Evolutionary conservation across 2,113 vertebrate species (phyloP).

Genomic region (Lampris megalopsis): DNA sequence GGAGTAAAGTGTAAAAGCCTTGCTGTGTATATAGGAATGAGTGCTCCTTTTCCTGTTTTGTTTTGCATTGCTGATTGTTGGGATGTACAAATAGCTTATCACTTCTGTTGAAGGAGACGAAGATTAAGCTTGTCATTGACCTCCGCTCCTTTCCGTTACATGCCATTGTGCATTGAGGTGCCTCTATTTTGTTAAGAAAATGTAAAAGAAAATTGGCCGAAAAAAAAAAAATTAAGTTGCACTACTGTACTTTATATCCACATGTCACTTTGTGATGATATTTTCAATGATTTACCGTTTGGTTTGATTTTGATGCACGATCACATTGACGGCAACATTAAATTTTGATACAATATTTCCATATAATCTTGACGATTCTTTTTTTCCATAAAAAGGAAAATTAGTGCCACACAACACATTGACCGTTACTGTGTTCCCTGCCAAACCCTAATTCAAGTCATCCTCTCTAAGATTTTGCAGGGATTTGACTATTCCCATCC

Average conservation of each 20-base stretch:
- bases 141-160: conserved; percentile 47
- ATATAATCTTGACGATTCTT: conserved; percentile 35
- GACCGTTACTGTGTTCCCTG: background rate
- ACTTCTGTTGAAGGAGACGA: conserved; percentile 41
- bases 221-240: conserved; percentile 59
- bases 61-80: conserved; percentile 16
- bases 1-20: conserved; percentile 40
- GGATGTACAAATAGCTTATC: conserved; percentile 62
- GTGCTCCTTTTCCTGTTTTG: conserved; percentile 16
- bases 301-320: conserved; percentile 62
- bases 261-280: conserved; percentile 75
- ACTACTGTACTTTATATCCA: conserved; percentile 82
- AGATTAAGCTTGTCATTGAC: conserved; percentile 38
- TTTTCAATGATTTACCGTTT: conserved; percentile 62
- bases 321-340: conserved; percentile 63
- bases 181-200: conserved; percentile 75
- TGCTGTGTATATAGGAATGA: conserved; percentile 52
- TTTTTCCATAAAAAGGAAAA: background rate
- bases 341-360: conserved; percentile 77
- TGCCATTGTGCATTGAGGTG: conserved; percentile 50
- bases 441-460: background rate
- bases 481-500: background rate
- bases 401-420: background rate
- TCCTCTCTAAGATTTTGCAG: too few species aligned
- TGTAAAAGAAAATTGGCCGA: conserved; percentile 42